Evolutionary conservation across 2,888 invertebrate species (phyloP), one percentile per base, ranked within the genome.

Genomic region (Cybosia mesomella): DNA sequence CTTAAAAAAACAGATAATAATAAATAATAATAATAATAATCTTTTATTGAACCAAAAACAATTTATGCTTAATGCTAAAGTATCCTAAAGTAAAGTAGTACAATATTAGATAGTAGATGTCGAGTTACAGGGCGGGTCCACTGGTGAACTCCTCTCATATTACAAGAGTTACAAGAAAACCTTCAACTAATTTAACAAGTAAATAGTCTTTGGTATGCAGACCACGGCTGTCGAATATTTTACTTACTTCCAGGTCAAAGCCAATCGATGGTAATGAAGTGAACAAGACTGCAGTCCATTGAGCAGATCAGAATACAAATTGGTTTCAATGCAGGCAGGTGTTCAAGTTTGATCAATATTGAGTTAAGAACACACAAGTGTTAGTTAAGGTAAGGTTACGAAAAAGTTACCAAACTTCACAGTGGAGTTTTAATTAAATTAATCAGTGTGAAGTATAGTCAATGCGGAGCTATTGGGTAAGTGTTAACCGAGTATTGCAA

Each of bases 231-330:
- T 55, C 11, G 54, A 22, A 55, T 55, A 55, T 55, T n/a, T 58
- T n/a, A 58, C 58, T 11, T 8, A 34, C 58, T 32, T 58, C 18
- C 32, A 58, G 34, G 58, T 58, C 11, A 58, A n/a, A 10, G 32
- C 9, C 32, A 24, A n/a, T n/a, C 34, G 34, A n/a, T 58, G n/a
- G 18, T 32, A 28, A 18, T 34, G 34, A 15, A 36, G 11, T n/a
- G 59, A 39, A 59, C 21, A 36, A 59, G 36, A 36, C 21, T 59
- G 36, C 39, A 21, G 58, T 11, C 11, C 22, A 15, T 18, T 15
- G 32, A 28, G 39, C 36, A n/a, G 58, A 34, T 32, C 28, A 11
- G 55, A 53, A 39, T 62, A 62, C 28, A 32, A 32, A 58, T 58
- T n/a, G 10, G 58, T 58, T 58, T 32, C 28, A n/a, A 0, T 15